These are phyloP conservation scores for Lycopodina hypogea DNA, from an alignment of 37 sponge, comb jelly and placozoan genomes.

Conservation along the genomic window DNA sequence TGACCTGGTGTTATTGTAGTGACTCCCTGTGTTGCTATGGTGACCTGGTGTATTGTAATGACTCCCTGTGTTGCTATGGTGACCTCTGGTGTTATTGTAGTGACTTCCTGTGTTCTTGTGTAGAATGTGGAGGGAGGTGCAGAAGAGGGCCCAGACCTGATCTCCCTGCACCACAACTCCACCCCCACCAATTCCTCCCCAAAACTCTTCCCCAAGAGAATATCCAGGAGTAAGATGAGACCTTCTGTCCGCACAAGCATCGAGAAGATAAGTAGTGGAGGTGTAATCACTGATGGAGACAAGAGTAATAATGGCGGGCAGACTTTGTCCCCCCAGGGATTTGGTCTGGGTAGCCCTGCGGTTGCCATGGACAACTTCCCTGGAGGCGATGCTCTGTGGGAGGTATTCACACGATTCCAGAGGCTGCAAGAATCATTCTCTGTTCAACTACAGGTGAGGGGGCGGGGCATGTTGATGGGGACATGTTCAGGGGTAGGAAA, in stretches of 20 bases:
- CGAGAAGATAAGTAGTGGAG: not conserved
- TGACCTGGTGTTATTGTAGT: too few species aligned
- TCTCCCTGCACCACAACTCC: not conserved
- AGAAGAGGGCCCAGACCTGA: too few species aligned
- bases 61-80: too few species aligned
- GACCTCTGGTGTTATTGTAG: too few species aligned
- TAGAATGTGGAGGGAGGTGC: too few species aligned
- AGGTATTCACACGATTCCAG: conserved; percentile 42
- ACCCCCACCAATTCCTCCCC: not conserved
- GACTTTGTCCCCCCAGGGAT: not conserved
- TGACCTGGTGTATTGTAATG: too few species aligned
- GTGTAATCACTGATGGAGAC: not conserved
- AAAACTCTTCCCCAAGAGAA: conserved; percentile 6
- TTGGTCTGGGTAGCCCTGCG: not conserved
- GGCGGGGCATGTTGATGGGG: too few species aligned
- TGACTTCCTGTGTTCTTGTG: too few species aligned
- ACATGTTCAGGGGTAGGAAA: too few species aligned
- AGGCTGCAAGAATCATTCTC: conserved; percentile 27
- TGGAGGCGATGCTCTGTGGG: conserved; percentile 57
- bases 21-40: too few species aligned
- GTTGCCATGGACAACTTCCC: conserved; percentile 3
- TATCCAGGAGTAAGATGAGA: not conserved
- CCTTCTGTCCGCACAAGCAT: not conserved
- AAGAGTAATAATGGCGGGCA: not conserved
- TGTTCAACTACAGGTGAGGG: conserved; percentile 56